Evolutionary conservation across 2,113 vertebrate genomes (phyloP).

Genomic region (Tichodroma muraria): DNA sequence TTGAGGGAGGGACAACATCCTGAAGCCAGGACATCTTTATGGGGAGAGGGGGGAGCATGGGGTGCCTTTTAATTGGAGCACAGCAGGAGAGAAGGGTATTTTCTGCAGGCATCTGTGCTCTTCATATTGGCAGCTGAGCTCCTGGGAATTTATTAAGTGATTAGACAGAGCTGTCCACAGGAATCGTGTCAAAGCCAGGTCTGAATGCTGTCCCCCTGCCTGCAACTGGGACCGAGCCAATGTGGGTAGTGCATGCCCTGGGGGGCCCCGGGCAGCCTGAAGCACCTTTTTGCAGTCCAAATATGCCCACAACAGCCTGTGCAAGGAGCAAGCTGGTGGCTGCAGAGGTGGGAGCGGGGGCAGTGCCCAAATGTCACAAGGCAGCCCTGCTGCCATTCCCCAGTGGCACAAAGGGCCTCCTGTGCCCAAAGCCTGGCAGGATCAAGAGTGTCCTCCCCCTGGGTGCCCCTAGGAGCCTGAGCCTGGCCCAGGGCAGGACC

Average conservation of each 20-base stretch:
- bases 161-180: neutral
- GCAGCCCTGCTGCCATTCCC: neutral
- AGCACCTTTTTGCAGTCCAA: neutral
- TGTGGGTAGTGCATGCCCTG: neutral
- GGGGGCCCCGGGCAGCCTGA: neutral
- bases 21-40: neutral
- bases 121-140: neutral
- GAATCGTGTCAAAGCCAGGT: neutral
- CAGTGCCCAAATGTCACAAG: slow-evolving; percentile 9
- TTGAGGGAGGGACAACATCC: neutral
- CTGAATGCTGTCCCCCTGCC: neutral
- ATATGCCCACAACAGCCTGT: neutral
- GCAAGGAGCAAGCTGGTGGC: neutral
- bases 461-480: neutral
- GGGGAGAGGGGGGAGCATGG: neutral
- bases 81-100: neutral
- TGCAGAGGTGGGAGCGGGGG: slow-evolving; percentile 16
- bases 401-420: neutral
- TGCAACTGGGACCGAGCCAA: neutral
- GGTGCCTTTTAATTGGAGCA: neutral
- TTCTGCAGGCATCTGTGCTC: neutral
- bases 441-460: neutral
- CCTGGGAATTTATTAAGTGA: neutral
- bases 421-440: neutral
- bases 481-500: accelerated